Conservation (phyloP, 1,140 invertebrate species). For the Bombus terrestris region DNA sequence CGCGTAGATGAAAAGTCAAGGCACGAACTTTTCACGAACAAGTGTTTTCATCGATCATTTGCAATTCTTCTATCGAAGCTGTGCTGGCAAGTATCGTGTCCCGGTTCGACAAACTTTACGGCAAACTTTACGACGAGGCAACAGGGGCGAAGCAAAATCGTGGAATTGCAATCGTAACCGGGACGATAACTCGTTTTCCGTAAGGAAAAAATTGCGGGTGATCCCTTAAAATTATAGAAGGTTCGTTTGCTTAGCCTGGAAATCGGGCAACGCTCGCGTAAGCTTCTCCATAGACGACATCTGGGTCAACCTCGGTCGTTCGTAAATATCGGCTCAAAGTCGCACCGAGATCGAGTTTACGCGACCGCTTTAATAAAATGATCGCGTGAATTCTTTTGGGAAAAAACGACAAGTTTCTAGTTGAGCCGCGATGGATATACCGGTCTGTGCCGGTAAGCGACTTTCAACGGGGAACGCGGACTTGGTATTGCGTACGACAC, state of each 20-base stretch:
- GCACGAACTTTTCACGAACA: neutral
- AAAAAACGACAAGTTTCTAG: neutral
- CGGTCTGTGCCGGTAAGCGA: neutral
- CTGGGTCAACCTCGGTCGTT: neutral
- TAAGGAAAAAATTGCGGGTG: neutral
- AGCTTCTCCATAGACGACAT: neutral
- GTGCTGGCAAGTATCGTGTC: no score
- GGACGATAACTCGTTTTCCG: no score
- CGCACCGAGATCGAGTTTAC: neutral
- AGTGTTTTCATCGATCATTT: neutral
- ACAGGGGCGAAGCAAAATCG: no score
- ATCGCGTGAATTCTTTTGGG: neutral
- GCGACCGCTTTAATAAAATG: neutral
- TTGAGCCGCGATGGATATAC: neutral
- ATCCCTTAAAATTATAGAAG: no score
- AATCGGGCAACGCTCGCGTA: neutral
- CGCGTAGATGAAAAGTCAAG: no score
- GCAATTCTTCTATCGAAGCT: neutral
- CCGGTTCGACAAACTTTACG: no score
- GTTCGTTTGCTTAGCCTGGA: neutral
- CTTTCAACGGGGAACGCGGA: no score
- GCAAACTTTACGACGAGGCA: no score
- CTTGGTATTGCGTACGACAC: neutral
- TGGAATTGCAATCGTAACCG: no score
- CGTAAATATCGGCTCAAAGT: neutral